phyloP scores from a whole-genome alignment of 2,888 invertebrate genomes.

The Ormyrus pomaceus region DNA sequence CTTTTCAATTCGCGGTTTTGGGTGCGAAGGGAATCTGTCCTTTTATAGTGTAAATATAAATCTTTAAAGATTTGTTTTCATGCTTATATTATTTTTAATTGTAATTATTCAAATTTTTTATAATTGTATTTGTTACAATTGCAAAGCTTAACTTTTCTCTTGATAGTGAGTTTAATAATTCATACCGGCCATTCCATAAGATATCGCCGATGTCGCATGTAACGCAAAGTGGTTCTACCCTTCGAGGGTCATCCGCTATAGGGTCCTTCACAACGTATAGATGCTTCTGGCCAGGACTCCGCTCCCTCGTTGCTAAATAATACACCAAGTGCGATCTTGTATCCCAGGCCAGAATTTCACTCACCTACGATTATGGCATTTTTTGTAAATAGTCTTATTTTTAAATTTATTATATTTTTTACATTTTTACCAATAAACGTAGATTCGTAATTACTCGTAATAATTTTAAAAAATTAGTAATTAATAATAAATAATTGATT shows the following conservation, averaged over 20 bases:
- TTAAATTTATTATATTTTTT: conserved; percentile 1
- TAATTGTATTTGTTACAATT: too few species aligned
- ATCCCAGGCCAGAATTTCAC: conserved; percentile 90
- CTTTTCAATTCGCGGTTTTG: too few species aligned
- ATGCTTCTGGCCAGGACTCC: conserved; percentile 90
- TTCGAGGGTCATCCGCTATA: conserved; percentile 81
- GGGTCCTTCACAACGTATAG: conserved; percentile 91
- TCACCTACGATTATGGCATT: conserved; percentile 64
- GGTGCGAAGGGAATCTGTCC: too few species aligned
- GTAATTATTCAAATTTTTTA: too few species aligned
- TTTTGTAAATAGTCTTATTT: too few species aligned
- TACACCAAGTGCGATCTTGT: conserved; percentile 88
- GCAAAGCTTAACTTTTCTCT: too few species aligned
- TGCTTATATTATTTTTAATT: too few species aligned
- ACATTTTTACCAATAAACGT: neutral
- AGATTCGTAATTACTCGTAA: too few species aligned
- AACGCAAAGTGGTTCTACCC: conserved; percentile 87
- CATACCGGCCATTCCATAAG: conserved; percentile 85
- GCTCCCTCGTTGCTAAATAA: conserved; percentile 86
- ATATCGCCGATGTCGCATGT: conserved; percentile 88
- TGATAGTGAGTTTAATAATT: neutral
- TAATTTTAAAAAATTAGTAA: too few species aligned
- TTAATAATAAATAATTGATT: too few species aligned
- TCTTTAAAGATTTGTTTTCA: too few species aligned
- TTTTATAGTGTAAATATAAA: too few species aligned